Conservation (phyloP, 1,140 invertebrate genomes). For the Aphis craccivora region DNA sequence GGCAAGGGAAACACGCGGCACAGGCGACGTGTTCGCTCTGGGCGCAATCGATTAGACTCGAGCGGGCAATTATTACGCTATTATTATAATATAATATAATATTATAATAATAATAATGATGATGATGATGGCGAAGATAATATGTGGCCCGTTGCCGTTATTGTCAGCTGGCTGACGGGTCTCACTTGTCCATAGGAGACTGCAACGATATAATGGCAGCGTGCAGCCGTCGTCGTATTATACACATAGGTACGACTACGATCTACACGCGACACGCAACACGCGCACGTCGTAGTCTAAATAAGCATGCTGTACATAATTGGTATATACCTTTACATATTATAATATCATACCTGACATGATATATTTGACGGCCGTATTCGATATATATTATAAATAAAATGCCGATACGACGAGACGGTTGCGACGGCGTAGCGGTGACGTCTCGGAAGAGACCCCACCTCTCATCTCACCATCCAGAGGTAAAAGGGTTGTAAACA, state of each 20-base stretch:
- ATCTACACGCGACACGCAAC: neutral
- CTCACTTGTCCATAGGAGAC: neutral
- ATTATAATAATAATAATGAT: neutral
- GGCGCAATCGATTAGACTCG: neutral
- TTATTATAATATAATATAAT: neutral
- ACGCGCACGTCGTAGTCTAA: neutral
- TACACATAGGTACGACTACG: neutral
- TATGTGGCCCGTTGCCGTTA: neutral
- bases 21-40: neutral
- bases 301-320: neutral
- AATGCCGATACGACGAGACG: neutral
- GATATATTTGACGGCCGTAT: neutral
- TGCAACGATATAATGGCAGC: neutral
- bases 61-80: neutral
- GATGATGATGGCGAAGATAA: neutral
- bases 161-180: slow-evolving; percentile 33
- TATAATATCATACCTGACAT: neutral
- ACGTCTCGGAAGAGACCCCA: neutral
- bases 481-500: neutral
- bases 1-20: neutral
- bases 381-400: neutral
- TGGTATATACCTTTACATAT: no score
- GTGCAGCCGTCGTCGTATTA: neutral
- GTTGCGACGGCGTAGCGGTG: neutral
- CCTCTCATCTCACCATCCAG: neutral